Conservation (phyloP, 2,888 invertebrate genomes). For the Andrena chrysosceles region DNA sequence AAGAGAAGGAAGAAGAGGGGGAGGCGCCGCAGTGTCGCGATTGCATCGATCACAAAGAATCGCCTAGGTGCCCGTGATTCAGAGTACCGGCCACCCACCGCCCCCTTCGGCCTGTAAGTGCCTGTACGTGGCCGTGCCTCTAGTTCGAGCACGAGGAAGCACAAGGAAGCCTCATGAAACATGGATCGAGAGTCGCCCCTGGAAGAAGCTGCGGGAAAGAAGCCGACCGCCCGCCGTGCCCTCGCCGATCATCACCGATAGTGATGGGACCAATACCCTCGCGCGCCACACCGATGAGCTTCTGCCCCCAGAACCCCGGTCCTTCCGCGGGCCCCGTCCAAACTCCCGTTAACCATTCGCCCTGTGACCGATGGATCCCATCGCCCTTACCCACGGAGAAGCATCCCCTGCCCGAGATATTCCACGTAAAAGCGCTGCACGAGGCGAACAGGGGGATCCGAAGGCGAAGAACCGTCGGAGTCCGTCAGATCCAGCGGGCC, state of each 20-base stretch:
- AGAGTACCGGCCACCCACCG: conserved; percentile 51
- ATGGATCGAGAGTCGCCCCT: conserved; percentile 74
- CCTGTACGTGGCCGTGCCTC: conserved; percentile 63
- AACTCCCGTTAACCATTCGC: not conserved
- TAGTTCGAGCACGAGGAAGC: conserved; percentile 54
- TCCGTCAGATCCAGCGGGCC: too few species aligned
- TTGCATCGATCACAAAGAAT: conserved; percentile 69
- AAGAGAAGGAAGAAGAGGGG: conserved; percentile 20
- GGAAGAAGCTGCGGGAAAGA: conserved; percentile 70
- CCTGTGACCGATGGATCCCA: not conserved
- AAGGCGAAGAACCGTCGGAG: too few species aligned
- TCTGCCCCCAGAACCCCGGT: not conserved
- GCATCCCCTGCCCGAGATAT: too few species aligned
- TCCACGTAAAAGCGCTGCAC: too few species aligned
- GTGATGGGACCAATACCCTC: conserved; percentile 60
- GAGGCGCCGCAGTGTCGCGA: conserved; percentile 68
- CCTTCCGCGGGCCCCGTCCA: not conserved
- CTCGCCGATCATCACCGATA: conserved; percentile 60
- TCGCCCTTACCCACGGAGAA: not conserved
- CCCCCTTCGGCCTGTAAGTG: conserved; percentile 51
- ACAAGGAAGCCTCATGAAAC: conserved; percentile 75
- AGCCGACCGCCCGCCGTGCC: conserved; percentile 68
- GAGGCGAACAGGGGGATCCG: too few species aligned
- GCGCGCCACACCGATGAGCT: conserved; percentile 24
- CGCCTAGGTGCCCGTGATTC: conserved; percentile 66